phyloP scores from a whole-genome alignment of 2,113 vertebrate genomes.

The Vombatus ursinus region DNA sequence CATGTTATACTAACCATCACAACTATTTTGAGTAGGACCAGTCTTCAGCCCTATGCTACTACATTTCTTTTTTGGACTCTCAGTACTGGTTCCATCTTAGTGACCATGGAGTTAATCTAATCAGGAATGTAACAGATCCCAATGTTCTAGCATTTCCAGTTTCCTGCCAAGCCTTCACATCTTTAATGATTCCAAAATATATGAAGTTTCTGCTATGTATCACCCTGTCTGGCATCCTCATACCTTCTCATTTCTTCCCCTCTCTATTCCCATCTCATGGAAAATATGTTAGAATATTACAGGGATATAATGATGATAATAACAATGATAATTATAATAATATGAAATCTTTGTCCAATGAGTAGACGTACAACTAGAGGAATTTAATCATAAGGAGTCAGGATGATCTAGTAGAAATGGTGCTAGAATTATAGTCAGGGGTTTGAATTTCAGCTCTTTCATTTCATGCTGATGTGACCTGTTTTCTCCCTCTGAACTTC shows the following conservation, averaged over 20 bases:
- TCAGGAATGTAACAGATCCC: neutral
- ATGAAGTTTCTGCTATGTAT: neutral
- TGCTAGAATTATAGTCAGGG: too few relatives aligned
- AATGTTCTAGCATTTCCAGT: neutral
- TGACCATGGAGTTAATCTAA: neutral
- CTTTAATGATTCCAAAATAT: neutral
- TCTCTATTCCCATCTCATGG: too few relatives aligned
- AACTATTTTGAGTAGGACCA: neutral
- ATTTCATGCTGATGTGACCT: neutral
- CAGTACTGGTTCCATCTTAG: neutral
- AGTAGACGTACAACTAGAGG: neutral
- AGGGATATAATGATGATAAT: neutral
- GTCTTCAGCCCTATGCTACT: neutral
- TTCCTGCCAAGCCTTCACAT: neutral
- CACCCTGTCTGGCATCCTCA: neutral
- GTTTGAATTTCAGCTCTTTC: too few relatives aligned
- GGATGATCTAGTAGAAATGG: too few relatives aligned
- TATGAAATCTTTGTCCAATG: neutral
- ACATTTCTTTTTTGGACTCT: neutral
- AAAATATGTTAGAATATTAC: neutral
- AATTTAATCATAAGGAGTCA: too few relatives aligned
- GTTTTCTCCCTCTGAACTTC: neutral
- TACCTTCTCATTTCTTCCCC: neutral
- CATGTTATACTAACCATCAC: neutral
- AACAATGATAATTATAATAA: neutral